phyloP scores from a whole-genome alignment of 1,140 invertebrate species.

The Ceratosolen solmsi region DNA sequence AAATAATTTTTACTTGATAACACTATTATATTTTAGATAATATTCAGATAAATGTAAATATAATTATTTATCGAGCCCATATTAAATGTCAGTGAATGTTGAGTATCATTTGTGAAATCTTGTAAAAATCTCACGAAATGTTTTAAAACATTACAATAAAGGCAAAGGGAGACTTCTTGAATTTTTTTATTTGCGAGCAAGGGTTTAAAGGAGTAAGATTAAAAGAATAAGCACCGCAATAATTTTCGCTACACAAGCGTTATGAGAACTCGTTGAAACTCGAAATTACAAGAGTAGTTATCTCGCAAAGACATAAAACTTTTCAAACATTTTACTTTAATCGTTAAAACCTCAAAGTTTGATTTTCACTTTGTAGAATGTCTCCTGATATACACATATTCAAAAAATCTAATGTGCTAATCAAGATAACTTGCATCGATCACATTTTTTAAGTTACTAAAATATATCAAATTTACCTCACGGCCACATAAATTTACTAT shows the following conservation, averaged over 20 bases:
- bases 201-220: too few species aligned
- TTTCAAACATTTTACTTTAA: conserved; percentile 42
- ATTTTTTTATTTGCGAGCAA: not conserved
- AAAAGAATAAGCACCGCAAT: conserved; percentile 16
- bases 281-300: conserved; percentile 44
- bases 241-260: conserved; percentile 16
- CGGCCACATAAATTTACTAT: not conserved
- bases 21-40: too few species aligned
- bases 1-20: too few species aligned
- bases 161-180: too few species aligned
- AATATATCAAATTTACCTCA: not conserved
- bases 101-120: too few species aligned
- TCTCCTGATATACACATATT: not conserved
- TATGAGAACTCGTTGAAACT: conserved; percentile 44
- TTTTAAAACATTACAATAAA: too few species aligned
- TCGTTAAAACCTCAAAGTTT: conserved; percentile 45
- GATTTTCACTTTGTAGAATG: conserved; percentile 41
- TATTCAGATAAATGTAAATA: too few species aligned
- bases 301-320: conserved; percentile 21
- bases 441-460: not conserved
- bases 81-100: too few species aligned
- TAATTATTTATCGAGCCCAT: too few species aligned
- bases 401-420: not conserved
- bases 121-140: too few species aligned
- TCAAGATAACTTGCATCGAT: not conserved